A percentile compares a stretch with the other conserved stretches of the same genome.
phyloP scores from a whole-genome alignment of 2,797 vertebrate genomes.

The Catamblyrhynchus diadema region DNA sequence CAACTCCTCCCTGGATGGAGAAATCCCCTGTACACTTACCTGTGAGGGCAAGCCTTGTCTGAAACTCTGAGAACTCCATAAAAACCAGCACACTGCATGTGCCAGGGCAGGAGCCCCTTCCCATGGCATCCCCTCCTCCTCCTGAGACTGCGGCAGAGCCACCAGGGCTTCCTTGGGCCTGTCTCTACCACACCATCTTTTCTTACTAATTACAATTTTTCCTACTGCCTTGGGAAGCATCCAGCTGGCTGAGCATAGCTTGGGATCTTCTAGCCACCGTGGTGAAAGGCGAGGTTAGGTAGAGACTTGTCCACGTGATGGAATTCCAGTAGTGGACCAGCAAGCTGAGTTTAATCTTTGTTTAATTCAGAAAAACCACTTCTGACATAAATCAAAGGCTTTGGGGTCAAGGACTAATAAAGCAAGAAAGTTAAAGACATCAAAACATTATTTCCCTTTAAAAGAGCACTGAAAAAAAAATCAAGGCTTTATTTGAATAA shows the following conservation, averaged over 20 bases:
- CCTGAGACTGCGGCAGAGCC: not conserved
- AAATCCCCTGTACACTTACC: not conserved
- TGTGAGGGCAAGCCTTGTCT: not conserved
- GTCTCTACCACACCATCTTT: not conserved
- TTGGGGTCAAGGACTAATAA: not conserved
- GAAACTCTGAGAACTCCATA: not conserved
- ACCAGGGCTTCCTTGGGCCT: not conserved
- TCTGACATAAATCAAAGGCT: not conserved
- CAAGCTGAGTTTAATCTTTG: not conserved
- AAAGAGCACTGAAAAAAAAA: conserved; percentile 76
- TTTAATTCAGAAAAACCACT: not conserved
- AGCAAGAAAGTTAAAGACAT: conserved; percentile 15
- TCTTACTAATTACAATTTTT: not conserved
- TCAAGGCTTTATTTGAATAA: conserved; percentile 82
- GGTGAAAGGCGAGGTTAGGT: not conserved
- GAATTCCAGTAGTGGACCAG: not conserved
- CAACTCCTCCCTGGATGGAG: not conserved
- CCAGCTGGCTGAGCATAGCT: not conserved
- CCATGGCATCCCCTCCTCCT: not conserved
- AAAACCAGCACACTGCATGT: not conserved
- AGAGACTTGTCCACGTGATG: not conserved
- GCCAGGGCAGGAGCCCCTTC: not conserved
- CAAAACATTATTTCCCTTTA: conserved; percentile 56
- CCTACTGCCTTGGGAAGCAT: not conserved
- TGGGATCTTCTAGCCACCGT: not conserved